Percentiles rank a stretch among this genome's conserved stretches.
Evolutionary conservation across 30 jellyfish, hydroid and myxozoan species (phyloP).

Genomic region (Cassiopea xamachana): DNA sequence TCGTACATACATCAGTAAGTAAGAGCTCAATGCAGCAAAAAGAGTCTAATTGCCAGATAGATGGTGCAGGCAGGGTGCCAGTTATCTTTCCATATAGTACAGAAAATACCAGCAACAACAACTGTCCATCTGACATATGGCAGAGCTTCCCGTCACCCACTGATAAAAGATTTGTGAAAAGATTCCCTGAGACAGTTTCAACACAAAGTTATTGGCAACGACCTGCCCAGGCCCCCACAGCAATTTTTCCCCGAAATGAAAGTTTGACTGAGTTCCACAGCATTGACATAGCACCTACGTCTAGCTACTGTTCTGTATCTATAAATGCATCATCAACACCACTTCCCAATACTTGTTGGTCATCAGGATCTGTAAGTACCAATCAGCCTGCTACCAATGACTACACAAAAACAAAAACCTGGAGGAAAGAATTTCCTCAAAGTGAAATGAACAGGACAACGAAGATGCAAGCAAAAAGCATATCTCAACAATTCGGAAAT

Average conservation of each 20-base stretch:
- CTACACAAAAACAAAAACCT: not conserved
- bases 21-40: too few relatives aligned
- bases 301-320: too few relatives aligned
- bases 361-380: not conserved
- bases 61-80: not conserved
- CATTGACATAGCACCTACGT: not conserved
- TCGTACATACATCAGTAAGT: too few relatives aligned
- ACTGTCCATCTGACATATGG: not conserved
- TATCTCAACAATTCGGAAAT: conserved; percentile 1
- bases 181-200: not conserved
- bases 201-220: not conserved
- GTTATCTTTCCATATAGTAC: not conserved
- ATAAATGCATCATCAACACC: too few relatives aligned
- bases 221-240: not conserved
- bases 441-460: conserved; percentile 4
- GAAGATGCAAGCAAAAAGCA: not conserved
- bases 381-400: not conserved
- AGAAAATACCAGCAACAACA: not conserved
- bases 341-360: not conserved
- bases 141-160: not conserved
- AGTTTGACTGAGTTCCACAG: not conserved
- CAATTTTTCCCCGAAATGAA: not conserved
- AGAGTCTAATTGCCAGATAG: not conserved
- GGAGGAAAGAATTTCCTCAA: not conserved
- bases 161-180: not conserved